phyloP scores from a whole-genome alignment of 2,888 invertebrate species.

The Pachymerium ferrugineum region DNA sequence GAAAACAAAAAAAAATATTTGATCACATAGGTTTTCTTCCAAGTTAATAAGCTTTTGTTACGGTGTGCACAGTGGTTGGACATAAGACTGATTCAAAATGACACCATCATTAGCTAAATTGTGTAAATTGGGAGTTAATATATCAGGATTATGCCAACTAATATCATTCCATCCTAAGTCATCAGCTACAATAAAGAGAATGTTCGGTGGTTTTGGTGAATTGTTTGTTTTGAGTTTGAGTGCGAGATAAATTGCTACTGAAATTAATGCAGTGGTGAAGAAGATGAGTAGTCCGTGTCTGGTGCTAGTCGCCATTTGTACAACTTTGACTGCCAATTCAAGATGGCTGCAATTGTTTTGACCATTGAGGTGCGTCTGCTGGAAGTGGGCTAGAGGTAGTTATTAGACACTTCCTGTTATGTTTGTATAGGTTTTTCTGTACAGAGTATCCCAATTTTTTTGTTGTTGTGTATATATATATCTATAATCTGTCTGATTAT shows the following conservation, averaged over 20 bases:
- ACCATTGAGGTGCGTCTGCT: too few relatives aligned
- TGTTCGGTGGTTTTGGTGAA: too few relatives aligned
- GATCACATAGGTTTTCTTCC: neutral
- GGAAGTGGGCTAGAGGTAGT: too few relatives aligned
- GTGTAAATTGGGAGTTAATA: constrained; percentile 48
- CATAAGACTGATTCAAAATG: constrained; percentile 47
- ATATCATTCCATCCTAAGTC: constrained; percentile 33
- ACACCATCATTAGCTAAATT: constrained; percentile 46
- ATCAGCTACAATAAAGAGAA: constrained; percentile 20
- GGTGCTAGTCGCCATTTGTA: too few relatives aligned
- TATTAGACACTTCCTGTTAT: too few relatives aligned
- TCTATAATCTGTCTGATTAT: too few relatives aligned
- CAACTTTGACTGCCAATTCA: too few relatives aligned
- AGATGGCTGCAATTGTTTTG: too few relatives aligned
- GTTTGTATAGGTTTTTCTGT: too few relatives aligned
- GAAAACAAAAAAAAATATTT: neutral
- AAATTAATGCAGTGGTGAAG: neutral
- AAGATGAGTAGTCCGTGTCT: neutral
- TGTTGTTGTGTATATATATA: too few relatives aligned
- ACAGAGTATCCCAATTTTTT: too few relatives aligned
- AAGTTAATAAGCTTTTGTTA: constrained; percentile 1
- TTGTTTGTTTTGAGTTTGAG: too few relatives aligned
- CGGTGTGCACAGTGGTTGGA: constrained; percentile 49
- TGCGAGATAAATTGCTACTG: neutral
- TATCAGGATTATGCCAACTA: constrained; percentile 45